Base-by-base conservation (phyloP, 2,888 invertebrate genomes). In the Anodontia alba region DNA sequence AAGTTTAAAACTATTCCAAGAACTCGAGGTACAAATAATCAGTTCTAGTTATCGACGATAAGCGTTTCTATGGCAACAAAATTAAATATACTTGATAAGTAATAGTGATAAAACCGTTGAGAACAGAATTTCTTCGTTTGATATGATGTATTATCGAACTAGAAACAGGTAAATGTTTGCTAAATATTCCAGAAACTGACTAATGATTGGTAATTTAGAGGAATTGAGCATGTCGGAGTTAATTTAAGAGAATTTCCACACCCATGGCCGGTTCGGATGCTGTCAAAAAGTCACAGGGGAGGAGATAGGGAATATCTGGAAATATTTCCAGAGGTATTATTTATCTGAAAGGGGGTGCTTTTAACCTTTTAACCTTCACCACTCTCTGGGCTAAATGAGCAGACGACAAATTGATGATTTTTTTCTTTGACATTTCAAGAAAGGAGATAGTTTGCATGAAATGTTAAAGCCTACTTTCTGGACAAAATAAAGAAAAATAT, bases 41-140 rank as follows among this genome's bases (percentile, higher is more conserved):
- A 80, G 75, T 80, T 38, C 78, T 68, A 70, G 75, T 78, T 78
- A 85, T 85, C 85, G 76, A 54, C 57, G 80, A 80, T 82, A 80
- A 66, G 62, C 33, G 82, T 85, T 80, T 20, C 82, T 76, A 75
- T 85, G 73, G 85, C 46, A 82, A 85, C 85, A 57, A 71, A 85
- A 82, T 85, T 85, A 80, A 85, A 82, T 72, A 84, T 81, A 71
- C 73, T 82, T 81, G 84, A 84, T 84, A 84, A 81, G 73, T 76
- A 76, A 46, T 69, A 33, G 33, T 62, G 62, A 62, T 62, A 62
- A 62, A 33, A 3, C n/a, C 62, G 62, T 10, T 33, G 62, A 62
- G 62, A 62, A 62, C 33, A 62, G 62, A 62, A 62, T 62, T 62
- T 62, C 62, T 33, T 26, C 62, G 33, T 62, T 62, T 62, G 33